These are phyloP conservation scores for Strix uralensis DNA, from an alignment of 2,113 vertebrate species.

Conservation along the genomic window DNA sequence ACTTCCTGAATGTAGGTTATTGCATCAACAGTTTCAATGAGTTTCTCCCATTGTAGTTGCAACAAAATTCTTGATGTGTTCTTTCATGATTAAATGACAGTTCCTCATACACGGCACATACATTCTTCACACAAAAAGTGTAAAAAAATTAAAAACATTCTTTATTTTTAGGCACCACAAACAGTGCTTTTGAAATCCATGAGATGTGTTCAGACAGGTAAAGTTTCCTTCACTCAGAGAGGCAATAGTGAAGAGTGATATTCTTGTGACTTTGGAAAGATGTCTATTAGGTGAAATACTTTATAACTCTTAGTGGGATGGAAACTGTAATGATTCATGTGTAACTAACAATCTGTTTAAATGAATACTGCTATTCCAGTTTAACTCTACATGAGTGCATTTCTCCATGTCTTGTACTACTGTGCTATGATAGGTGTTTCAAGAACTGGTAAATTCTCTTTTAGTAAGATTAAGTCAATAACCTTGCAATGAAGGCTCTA, in stretches of 20 bases:
- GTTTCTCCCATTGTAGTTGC: background rate
- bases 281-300: background rate
- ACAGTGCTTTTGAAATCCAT: background rate
- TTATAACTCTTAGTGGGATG: background rate
- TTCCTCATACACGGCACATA: rapidly evolving
- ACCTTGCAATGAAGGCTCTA: background rate
- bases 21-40: background rate
- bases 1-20: background rate
- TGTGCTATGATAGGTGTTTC: background rate
- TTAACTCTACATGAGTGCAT: background rate
- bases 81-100: background rate
- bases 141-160: rapidly evolving
- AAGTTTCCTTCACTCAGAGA: background rate
- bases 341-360: background rate
- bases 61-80: background rate
- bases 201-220: background rate
- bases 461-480: background rate
- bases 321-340: background rate
- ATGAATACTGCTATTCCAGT: background rate
- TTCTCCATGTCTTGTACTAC: background rate
- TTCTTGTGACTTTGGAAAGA: background rate
- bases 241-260: background rate
- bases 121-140: background rate
- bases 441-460: background rate
- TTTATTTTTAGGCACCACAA: background rate